These are phyloP conservation scores for Caenorhabditis becei DNA, from an alignment of 2,888 invertebrate species.

Conservation along the genomic window DNA sequence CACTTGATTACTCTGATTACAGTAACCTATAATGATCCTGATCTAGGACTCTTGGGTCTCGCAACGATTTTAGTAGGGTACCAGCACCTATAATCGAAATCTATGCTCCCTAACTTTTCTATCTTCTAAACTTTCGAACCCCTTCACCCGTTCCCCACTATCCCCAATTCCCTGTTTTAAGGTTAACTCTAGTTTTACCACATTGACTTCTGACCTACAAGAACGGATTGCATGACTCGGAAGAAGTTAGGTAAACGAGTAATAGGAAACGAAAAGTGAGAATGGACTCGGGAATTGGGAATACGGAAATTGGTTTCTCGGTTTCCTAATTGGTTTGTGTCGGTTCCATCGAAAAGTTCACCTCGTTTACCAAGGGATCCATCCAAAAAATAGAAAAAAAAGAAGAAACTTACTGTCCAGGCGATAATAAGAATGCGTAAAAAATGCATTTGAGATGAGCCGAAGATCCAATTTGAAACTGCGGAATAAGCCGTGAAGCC, in stretches of 20 bases:
- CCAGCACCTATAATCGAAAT: too few relatives aligned
- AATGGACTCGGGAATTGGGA: not conserved
- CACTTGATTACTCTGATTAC: too few relatives aligned
- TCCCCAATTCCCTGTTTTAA: too few relatives aligned
- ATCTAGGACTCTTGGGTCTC: too few relatives aligned
- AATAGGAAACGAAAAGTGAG: constrained; percentile 15
- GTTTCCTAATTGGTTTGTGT: not conserved
- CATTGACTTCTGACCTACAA: not conserved
- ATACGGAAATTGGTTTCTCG: not conserved
- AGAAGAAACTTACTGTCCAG: constrained; percentile 55
- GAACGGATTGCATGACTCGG: not conserved
- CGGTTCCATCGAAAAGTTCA: not conserved
- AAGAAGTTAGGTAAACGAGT: not conserved
- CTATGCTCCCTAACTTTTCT: too few relatives aligned
- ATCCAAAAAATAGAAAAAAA: not conserved
- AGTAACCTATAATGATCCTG: too few relatives aligned
- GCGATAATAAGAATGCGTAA: constrained; percentile 56
- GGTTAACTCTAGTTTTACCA: too few relatives aligned
- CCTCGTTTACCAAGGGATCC: not conserved
- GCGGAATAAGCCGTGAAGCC: constrained; percentile 25
- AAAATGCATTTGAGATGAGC: constrained; percentile 43
- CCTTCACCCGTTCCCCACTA: too few relatives aligned
- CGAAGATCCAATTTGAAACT: constrained; percentile 43
- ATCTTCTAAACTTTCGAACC: too few relatives aligned
- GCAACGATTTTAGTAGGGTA: too few relatives aligned